Conservation (phyloP, 1,140 invertebrate species). For the Contarinia nasturtii region DNA sequence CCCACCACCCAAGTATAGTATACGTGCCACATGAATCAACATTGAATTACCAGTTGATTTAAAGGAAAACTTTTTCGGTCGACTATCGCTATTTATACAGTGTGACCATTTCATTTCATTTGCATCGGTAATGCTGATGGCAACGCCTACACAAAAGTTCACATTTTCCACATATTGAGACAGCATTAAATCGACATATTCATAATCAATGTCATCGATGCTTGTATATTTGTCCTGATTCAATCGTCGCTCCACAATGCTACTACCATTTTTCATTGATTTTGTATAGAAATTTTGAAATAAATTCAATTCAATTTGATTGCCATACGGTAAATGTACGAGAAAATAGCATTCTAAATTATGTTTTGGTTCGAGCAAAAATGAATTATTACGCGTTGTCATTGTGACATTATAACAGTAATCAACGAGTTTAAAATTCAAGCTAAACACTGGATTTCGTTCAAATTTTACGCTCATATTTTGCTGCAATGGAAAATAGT, state of each 20-base stretch:
- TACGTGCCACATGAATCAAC: conserved; percentile 3
- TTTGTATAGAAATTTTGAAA: conserved; percentile 7
- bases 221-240: neutral
- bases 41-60: conserved; percentile 7
- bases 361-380: conserved; percentile 28
- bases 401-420: conserved; percentile 42
- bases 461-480: conserved; percentile 28
- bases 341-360: conserved; percentile 36
- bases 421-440: conserved; percentile 37
- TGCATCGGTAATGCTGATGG: neutral
- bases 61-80: conserved; percentile 5
- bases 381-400: conserved; percentile 33
- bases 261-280: neutral
- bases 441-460: conserved; percentile 35
- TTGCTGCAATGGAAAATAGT: conserved; percentile 28
- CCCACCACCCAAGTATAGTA: neutral
- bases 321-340: conserved; percentile 41
- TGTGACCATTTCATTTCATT: conserved; percentile 6
- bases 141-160: neutral
- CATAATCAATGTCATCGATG: neutral
- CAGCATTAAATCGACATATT: conserved; percentile 1
- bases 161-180: neutral
- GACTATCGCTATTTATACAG: conserved; percentile 5
- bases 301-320: conserved; percentile 31
- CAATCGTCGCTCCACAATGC: neutral